phyloP scores from a whole-genome alignment of 2,888 invertebrate genomes.

The Dolomedes plantarius region DNA sequence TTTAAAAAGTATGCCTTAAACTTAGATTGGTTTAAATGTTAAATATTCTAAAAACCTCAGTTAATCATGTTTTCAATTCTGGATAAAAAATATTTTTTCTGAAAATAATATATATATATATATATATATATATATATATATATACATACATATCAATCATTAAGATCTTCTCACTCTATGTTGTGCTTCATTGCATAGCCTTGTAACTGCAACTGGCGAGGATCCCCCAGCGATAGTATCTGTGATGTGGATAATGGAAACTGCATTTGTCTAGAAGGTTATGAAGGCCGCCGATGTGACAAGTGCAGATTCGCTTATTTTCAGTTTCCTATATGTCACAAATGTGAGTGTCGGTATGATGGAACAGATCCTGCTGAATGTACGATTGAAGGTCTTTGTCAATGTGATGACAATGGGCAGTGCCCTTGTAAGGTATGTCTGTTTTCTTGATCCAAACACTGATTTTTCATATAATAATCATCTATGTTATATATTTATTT shows the following conservation, averaged over 20 bases:
- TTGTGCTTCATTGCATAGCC: no score
- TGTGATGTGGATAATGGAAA: slow-evolving; percentile 84
- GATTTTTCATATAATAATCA: background rate
- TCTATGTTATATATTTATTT: no score
- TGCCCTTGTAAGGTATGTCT: slow-evolving; percentile 89
- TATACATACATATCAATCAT: no score
- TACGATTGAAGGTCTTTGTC: slow-evolving; percentile 80
- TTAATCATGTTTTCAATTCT: no score
- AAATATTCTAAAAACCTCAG: no score
- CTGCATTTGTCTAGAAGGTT: slow-evolving; percentile 80
- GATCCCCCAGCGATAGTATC: slow-evolving; percentile 82
- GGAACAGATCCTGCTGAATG: slow-evolving; percentile 82
- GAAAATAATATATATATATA: no score
- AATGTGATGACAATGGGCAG: slow-evolving; percentile 85
- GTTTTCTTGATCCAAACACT: background rate
- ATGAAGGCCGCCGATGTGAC: slow-evolving; percentile 84
- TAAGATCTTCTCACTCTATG: no score
- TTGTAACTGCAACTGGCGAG: slow-evolving; percentile 85
- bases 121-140: no score
- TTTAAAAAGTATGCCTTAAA: no score
- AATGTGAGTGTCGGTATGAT: slow-evolving; percentile 87
- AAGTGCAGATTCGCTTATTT: slow-evolving; percentile 90
- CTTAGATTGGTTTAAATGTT: no score
- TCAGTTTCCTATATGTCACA: slow-evolving; percentile 90
- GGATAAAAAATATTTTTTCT: no score